Evolutionary conservation across 2,113 vertebrate species (phyloP).

Genomic region (Campylomormyrus tamandua): DNA sequence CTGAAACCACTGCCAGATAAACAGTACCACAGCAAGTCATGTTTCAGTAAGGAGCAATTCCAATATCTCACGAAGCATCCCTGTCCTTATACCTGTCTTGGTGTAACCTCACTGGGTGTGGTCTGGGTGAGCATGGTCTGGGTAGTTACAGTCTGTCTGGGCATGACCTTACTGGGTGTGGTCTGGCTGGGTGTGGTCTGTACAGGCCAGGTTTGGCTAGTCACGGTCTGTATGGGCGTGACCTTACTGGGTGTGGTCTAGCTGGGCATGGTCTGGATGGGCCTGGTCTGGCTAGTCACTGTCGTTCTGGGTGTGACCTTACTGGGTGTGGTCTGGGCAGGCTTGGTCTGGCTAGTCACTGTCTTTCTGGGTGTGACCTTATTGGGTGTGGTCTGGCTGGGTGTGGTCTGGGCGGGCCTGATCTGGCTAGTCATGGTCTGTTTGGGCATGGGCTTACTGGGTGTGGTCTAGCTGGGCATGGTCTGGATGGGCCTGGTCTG

Average conservation of each 20-base stretch:
- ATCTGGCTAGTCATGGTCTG: too few species aligned
- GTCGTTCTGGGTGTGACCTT: not conserved
- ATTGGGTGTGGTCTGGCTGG: not conserved
- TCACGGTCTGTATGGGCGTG: not conserved
- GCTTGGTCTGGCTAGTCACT: not conserved
- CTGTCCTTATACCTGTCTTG: not conserved
- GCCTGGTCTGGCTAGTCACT: too few species aligned
- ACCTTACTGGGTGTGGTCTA: not conserved
- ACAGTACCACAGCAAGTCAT: not conserved
- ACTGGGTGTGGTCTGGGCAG: not conserved
- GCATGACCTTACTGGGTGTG: not conserved
- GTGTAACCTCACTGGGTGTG: not conserved
- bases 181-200: not conserved
- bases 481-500: too few species aligned
- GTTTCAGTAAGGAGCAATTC: not conserved
- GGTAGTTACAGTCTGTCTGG: not conserved
- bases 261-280: not conserved
- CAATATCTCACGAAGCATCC: not conserved
- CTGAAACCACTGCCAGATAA: not conserved
- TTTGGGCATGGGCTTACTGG: too few species aligned
- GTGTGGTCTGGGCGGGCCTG: too few species aligned
- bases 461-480: too few species aligned
- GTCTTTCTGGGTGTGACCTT: not conserved
- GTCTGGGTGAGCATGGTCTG: not conserved
- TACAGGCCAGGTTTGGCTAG: rapidly evolving